Base-by-base conservation (phyloP, 2,888 invertebrate genomes). In the Drosophila kuntzei region DNA sequence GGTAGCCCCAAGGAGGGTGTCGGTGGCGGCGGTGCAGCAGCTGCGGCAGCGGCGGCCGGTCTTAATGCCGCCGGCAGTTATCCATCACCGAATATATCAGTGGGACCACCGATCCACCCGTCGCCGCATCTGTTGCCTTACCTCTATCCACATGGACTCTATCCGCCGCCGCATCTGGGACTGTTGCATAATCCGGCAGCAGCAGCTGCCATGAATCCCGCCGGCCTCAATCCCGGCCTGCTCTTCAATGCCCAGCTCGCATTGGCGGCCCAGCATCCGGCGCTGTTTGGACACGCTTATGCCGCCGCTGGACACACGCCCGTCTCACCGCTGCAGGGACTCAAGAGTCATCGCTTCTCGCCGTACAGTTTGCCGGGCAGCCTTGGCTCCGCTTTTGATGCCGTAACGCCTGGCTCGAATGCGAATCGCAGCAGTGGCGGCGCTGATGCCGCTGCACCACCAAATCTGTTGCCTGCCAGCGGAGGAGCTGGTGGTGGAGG, bases 101-200 rank as follows among this genome's bases (percentile, higher is more conserved):
- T 98, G 39, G 98, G 98, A 53, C 98, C 98, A 39, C 98, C 98
- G 46, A 96, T 98, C 47, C 98, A 98, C 90, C 97, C 98, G 46
- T 97, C 97, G 53, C 95, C 97, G 34, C 96, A 95, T 92, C 94
- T 97, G 90, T 93, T 98, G 90, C 98, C 98, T 80, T 98, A 98
- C 94, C 95, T 98, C 57, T 98, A 98, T 92, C 97, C 97, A 34
- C 96, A 95, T 51, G 97, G 97, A 32, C 93, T 98, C 74, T 98
- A 98, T 93, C 96, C 96, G 79, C 95, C 95, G 90, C 96, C 96
- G 60, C 96, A 95, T 60, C 92, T 95, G 58, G 94, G 95, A 5
- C 92, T 95, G 59, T 93, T 94, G 16, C 93, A 94, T 50, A 95
- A 95, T 91, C 93, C 92, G 63, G 93, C 93, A 9, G 95, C 94